Evolutionary conservation across 2,888 invertebrate species (phyloP), one percentile per base, ranked within the genome.

Genomic region (Spisula solida): DNA sequence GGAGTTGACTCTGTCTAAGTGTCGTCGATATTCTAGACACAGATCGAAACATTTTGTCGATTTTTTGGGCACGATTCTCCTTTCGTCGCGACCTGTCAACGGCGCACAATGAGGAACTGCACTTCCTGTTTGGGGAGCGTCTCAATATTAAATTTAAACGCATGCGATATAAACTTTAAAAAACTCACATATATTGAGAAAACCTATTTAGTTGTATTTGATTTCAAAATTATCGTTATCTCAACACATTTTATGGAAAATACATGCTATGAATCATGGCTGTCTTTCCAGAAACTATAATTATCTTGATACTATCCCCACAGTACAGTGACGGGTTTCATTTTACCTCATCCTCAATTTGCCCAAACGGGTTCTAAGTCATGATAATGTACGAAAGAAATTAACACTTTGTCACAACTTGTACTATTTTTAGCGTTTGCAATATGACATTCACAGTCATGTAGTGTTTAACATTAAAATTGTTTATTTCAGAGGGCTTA

Each of bases 31-130:
- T n/a, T 86, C 82, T 86, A 12, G 79, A n/a, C 41, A 56, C 70
- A 31, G 84, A 85, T 81, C 92, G 88, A 56, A 89, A 85, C 92
- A 92, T 92, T 48, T 84, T 89, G 47, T 56, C 55, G 51, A 75
- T 18, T 34, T 75, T 75, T 31, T 34, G 34, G 75, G 34, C 34
- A 31, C 34, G 75, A 10, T 25, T 31, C 31, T 10, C 75, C 70
- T 75, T 75, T 75, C 82, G 82, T 82, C 8, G 70, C 75, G 75
- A 75, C 66, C 82, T 82, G 82, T 82, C 85, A 79, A 48, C 60
- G 51, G 79, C 18, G 34, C 48, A 47, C 29, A 51, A 80, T 48
- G 83, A 56, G 25, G 31, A 18, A 87, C 91, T 87, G 85, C 86
- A 91, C 88, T 90, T 90, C 91, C 91, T 75, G 88, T 75, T 51